These are phyloP conservation scores for Helicoverpa zea DNA, from an alignment of 1,140 invertebrate species.

Conservation along the genomic window DNA sequence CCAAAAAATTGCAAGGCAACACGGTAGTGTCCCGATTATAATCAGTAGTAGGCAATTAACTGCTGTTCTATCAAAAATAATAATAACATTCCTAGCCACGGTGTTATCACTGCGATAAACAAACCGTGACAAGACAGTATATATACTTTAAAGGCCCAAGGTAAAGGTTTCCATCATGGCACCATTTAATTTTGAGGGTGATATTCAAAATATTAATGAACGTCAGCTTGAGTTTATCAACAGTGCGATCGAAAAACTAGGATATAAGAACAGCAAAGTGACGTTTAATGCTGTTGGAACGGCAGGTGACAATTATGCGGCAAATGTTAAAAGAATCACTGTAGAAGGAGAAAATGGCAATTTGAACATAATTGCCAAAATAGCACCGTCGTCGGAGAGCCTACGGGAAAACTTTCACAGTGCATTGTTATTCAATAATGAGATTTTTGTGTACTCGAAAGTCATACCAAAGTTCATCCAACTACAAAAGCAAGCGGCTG, in stretches of 20 bases:
- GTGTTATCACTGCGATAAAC: not conserved
- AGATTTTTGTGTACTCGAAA: constrained; percentile 41
- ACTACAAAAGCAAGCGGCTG: constrained; percentile 68
- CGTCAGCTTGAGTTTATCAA: constrained; percentile 52
- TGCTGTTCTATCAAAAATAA: not conserved
- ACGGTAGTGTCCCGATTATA: too few relatives aligned
- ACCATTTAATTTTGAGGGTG: constrained; percentile 51
- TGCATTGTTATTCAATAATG: constrained; percentile 25
- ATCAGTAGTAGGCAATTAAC: too few relatives aligned
- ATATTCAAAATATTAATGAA: constrained; percentile 39
- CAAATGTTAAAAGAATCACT: constrained; percentile 56
- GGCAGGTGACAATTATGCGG: constrained; percentile 58
- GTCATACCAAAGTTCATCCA: constrained; percentile 71
- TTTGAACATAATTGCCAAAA: constrained; percentile 55
- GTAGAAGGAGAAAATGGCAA: constrained; percentile 47
- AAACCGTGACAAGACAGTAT: not conserved
- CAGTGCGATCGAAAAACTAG: constrained; percentile 51
- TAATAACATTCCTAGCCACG: not conserved
- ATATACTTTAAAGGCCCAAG: not conserved
- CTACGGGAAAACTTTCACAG: not conserved
- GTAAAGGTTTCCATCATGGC: constrained; percentile 10
- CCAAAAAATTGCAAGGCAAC: too few relatives aligned
- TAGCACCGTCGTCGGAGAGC: constrained; percentile 25
- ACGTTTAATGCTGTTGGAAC: constrained; percentile 51
- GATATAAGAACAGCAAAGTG: constrained; percentile 52